Percentiles rank a stretch among this genome's conserved stretches.
Evolutionary conservation across 2,797 vertebrate species (phyloP).

Genomic region (Channa striata): DNA sequence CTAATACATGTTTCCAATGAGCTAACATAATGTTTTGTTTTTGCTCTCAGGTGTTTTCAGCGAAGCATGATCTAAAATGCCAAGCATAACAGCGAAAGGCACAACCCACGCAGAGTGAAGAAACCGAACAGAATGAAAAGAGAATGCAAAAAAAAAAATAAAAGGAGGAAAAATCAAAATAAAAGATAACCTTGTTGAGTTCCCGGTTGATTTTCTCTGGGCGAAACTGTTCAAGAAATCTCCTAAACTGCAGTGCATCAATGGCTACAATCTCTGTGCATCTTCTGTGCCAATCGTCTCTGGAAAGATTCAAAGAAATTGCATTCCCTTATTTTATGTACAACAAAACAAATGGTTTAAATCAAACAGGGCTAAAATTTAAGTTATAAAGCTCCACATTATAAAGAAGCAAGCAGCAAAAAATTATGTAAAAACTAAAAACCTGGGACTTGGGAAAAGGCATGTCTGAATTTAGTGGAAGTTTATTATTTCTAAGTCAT

Average conservation of each 20-base stretch:
- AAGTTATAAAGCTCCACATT: background rate
- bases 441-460: no score
- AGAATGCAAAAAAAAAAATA: background rate
- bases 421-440: background rate
- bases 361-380: background rate
- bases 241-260: slow-evolving; percentile 91
- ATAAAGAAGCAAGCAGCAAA: background rate
- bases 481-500: no score
- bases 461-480: no score
- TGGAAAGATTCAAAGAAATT: slow-evolving; percentile 57
- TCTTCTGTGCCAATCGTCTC: slow-evolving; percentile 91
- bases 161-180: background rate
- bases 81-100: background rate
- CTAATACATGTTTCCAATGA: background rate
- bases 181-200: slow-evolving; percentile 80
- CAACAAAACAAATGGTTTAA: background rate
- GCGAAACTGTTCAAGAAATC: slow-evolving; percentile 90
- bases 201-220: slow-evolving; percentile 90
- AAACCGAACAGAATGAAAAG: background rate
- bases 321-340: background rate
- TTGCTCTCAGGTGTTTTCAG: background rate
- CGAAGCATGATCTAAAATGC: background rate
- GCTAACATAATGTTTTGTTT: slow-evolving; percentile 15
- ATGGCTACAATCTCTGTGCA: slow-evolving; percentile 95
- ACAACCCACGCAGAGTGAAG: background rate